These are phyloP conservation scores for Tupaia tana DNA, from an alignment of 2,113 vertebrate species.

Conservation along the genomic window DNA sequence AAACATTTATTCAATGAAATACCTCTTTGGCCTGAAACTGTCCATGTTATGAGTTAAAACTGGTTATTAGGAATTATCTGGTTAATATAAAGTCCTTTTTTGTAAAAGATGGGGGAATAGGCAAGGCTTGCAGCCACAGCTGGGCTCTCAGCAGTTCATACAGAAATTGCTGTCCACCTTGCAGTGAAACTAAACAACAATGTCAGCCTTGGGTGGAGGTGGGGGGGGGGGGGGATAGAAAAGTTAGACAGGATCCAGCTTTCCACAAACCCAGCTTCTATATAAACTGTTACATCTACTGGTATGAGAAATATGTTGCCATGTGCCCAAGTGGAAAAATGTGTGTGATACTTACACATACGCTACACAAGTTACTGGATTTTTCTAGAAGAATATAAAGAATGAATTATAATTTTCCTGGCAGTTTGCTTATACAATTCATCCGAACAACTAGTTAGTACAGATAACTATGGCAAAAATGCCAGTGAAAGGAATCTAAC, in stretches of 20 bases:
- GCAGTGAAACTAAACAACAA: background rate
- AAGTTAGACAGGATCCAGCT: background rate
- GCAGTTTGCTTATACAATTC: background rate
- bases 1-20: background rate
- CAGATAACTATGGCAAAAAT: background rate
- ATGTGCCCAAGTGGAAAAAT: background rate
- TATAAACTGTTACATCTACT: background rate
- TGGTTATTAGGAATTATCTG: background rate
- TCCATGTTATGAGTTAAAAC: background rate
- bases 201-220: background rate
- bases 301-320: background rate
- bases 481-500: background rate
- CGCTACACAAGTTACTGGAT: background rate
- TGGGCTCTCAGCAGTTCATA: background rate
- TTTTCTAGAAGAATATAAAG: background rate
- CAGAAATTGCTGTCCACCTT: background rate
- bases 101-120: background rate
- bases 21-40: background rate
- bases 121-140: background rate
- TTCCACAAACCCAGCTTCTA: background rate
- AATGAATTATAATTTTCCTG: background rate
- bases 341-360: background rate
- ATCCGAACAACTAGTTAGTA: background rate
- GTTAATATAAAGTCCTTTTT: background rate
- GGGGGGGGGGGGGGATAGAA: background rate